Evolutionary conservation across 2,113 vertebrate genomes (phyloP), one percentile per base, ranked within the genome.

Genomic region (Leptobrachium ailaonicum): DNA sequence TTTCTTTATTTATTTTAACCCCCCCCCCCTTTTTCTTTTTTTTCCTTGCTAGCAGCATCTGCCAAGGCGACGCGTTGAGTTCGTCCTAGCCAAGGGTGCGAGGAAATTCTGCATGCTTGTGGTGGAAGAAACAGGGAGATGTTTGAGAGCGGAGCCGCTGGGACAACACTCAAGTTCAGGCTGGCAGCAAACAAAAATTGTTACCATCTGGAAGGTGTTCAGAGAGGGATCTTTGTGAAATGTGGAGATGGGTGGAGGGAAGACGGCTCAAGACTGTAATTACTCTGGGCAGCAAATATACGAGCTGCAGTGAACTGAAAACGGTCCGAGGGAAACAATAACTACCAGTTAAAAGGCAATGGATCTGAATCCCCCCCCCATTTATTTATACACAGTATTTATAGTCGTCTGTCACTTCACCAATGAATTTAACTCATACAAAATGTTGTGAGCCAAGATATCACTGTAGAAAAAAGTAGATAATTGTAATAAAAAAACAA

Each of bases 121-220:
- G 76, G 67, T 78, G 76, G 43, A 78, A 47, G 53, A 68, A 41
- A 75, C 79, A 80, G 40, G 72, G 53, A 63, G 73, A 75, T 75
- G 72, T 78, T 78, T 71, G 42, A 71, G 56, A 47, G 56, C 44
- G 43, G 41, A 75, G 79, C 71, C 42, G 44, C 71, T 58, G 77
- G 77, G 70, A 80, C 62, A 58, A 74, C 71, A 47, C 53, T 81
- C 71, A 60, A 68, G 68, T 64, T 72, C 69, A 79, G 78, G 71
- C 67, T 80, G 78, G 78, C 71, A 80, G 71, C 62, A 41, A 80
- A 73, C 58, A 80, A 68, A 74, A 80, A 80, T 80, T 80, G 78
- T 80, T 74, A 73, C 78, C 78, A 80, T 80, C 78, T 80, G 78
- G 78, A 73, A 56, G 71, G 71, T 67, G 71, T 80, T 80, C 63